A percentile compares a stretch with the other conserved stretches of the same genome.
Evolutionary conservation across 2,113 vertebrate species (phyloP).

Genomic region (Gobio gobio): DNA sequence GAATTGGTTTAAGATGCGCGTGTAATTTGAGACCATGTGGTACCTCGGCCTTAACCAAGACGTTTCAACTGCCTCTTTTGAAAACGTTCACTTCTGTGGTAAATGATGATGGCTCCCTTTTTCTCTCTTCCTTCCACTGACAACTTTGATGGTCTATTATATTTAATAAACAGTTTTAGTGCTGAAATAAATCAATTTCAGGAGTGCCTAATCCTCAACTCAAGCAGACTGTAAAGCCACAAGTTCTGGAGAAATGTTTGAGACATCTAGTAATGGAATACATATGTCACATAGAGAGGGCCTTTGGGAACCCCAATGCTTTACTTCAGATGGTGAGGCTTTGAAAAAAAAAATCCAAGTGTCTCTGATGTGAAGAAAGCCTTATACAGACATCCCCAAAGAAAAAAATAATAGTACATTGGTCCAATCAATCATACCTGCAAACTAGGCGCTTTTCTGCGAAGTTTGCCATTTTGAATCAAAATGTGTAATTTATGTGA

Average conservation of each 20-base stretch:
- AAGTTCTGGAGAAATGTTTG: conserved; percentile 74
- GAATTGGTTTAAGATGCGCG: conserved; percentile 51
- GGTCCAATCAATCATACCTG: no score
- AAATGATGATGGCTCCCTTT: conserved; percentile 51
- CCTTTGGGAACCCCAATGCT: conserved; percentile 60
- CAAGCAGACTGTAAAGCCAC: conserved; percentile 75
- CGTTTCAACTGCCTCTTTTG: conserved; percentile 65
- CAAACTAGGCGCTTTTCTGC: no score
- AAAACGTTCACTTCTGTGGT: conserved; percentile 66
- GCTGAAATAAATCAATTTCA: conserved; percentile 79
- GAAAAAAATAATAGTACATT: background rate
- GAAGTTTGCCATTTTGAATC: no score
- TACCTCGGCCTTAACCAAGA: conserved; percentile 63
- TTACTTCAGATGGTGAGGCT: conserved; percentile 51
- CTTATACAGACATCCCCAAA: background rate
- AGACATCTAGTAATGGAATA: conserved; percentile 76
- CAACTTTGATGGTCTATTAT: conserved; percentile 82
- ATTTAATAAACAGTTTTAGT: conserved; percentile 80
- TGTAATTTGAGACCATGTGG: conserved; percentile 69
- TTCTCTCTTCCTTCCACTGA: conserved; percentile 65
- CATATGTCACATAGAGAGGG: conserved; percentile 72
- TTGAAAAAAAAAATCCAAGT: conserved; percentile 25
- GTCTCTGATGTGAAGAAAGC: background rate
- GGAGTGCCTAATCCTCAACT: conserved; percentile 73
- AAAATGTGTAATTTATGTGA: no score